phyloP scores from a whole-genome alignment of 2,888 invertebrate species.

The Kryphioiulus occultus region DNA sequence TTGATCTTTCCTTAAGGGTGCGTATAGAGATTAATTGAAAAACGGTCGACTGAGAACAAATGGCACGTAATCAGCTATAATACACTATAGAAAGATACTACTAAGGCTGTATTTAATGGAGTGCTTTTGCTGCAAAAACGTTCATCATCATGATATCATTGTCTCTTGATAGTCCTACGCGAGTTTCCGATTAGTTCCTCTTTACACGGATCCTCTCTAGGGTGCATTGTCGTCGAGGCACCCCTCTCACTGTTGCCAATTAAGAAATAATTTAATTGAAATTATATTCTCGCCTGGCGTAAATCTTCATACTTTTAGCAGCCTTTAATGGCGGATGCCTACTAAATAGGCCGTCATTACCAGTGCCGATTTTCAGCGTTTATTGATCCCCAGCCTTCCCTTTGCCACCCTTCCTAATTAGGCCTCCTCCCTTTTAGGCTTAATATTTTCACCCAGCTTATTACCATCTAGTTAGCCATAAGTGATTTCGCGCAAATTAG shows the following conservation, averaged over 20 bases:
- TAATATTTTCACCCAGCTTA: slow-evolving; percentile 21
- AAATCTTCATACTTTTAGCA: slow-evolving; percentile 2
- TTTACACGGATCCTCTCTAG: not conserved
- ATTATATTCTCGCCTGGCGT: slow-evolving; percentile 27
- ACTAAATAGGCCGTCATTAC: slow-evolving; percentile 21
- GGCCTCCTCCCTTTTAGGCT: slow-evolving; percentile 6
- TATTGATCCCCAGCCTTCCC: not conserved
- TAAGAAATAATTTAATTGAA: slow-evolving; percentile 35
- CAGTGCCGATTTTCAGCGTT: slow-evolving; percentile 11
- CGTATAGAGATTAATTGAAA: too few species aligned
- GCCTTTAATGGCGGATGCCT: not conserved
- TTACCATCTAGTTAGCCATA: slow-evolving; percentile 24
- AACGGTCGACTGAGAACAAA: too few species aligned
- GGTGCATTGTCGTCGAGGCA: slow-evolving; percentile 1
- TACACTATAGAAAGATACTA: too few species aligned
- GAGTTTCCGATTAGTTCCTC: not conserved
- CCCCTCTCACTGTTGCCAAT: slow-evolving; percentile 20
- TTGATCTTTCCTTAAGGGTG: too few species aligned
- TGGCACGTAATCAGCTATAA: too few species aligned
- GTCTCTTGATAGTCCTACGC: not conserved
- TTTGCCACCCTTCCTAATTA: slow-evolving; percentile 33
- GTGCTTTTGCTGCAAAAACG: not conserved
- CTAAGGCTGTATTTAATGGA: not conserved
- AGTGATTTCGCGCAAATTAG: slow-evolving; percentile 36
- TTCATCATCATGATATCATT: not conserved